phyloP scores from a whole-genome alignment of 2,797 vertebrate species.

The Echiichthys vipera region DNA sequence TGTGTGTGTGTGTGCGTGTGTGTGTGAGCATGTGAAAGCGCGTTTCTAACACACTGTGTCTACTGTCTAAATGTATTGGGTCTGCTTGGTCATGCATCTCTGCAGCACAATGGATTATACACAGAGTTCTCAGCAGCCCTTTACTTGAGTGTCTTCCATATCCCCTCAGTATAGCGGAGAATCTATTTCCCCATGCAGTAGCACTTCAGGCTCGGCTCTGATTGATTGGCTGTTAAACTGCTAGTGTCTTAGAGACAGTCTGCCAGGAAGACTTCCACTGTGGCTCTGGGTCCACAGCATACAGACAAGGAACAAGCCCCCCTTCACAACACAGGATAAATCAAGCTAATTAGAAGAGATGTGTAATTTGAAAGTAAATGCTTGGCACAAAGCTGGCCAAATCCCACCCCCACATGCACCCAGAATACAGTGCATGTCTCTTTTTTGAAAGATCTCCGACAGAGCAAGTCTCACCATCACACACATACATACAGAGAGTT shows the following conservation, averaged over 20 bases:
- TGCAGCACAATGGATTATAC: conserved; percentile 46
- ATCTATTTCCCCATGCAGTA: conserved; percentile 53
- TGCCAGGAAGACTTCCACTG: conserved; percentile 62
- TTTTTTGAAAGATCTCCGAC: conserved; percentile 33
- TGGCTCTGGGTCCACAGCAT: conserved; percentile 30
- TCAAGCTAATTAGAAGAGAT: conserved; percentile 58
- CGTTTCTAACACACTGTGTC: conserved; percentile 3
- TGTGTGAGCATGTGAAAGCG: background rate
- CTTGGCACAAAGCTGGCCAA: conserved; percentile 37
- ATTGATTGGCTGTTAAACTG: conserved; percentile 71
- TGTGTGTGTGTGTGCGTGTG: conserved; percentile 1
- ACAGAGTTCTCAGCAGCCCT: conserved; percentile 38
- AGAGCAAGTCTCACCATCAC: conserved; percentile 23
- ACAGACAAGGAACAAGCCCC: conserved; percentile 19
- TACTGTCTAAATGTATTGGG: background rate
- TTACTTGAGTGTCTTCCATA: conserved; percentile 55
- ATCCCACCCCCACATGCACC: conserved; percentile 26
- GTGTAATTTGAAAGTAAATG: conserved; percentile 56
- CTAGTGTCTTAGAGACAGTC: conserved; percentile 59
- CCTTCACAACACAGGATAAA: conserved; percentile 27
- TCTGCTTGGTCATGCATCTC: conserved; percentile 23
- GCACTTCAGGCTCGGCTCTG: conserved; percentile 58
- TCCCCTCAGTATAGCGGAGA: conserved; percentile 31
- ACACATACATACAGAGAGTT: conserved; percentile 17
- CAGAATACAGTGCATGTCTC: conserved; percentile 22